A percentile compares a stretch with the other conserved stretches of the same genome.
These are phyloP conservation scores for Etia nguti DNA, from an alignment of 2,113 vertebrate species.

Conservation along the genomic window DNA sequence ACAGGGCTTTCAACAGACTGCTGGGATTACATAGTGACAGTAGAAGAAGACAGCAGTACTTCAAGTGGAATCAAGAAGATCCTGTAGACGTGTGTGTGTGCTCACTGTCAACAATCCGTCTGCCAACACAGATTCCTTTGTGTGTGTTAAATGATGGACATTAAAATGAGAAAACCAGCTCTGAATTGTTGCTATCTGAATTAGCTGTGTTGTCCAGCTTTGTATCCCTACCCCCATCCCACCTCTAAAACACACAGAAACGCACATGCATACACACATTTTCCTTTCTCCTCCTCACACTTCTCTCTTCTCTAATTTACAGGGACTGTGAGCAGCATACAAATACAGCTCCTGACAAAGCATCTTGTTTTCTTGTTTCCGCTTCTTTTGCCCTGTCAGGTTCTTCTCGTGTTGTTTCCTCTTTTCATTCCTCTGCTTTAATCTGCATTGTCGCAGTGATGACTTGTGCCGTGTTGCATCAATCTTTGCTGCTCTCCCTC, in stretches of 20 bases:
- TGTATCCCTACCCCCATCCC: neutral
- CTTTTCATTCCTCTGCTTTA: neutral
- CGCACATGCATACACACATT: neutral
- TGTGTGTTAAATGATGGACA: neutral
- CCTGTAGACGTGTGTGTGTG: neutral
- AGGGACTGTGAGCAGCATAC: neutral
- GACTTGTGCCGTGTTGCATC: slow-evolving; percentile 1
- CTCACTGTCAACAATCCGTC: slow-evolving; percentile 1
- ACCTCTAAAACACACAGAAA: neutral
- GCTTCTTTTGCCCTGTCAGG: neutral
- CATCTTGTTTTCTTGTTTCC: slow-evolving; percentile 10
- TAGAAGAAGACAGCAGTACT: neutral
- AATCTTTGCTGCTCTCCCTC: neutral
- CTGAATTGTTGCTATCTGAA: neutral
- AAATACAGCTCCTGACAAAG: slow-evolving; percentile 7
- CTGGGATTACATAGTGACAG: slow-evolving; percentile 17
- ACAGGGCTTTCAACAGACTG: neutral
- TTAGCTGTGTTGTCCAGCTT: neutral
- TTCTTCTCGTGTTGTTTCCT: neutral
- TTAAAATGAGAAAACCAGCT: neutral
- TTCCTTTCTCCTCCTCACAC: neutral
- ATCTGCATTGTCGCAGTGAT: slow-evolving; percentile 21
- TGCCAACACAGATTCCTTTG: neutral
- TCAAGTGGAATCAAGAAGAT: slow-evolving; percentile 29
- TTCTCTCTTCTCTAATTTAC: slow-evolving; percentile 13